Conservation (phyloP, 37 sponge, comb jelly and placozoan genomes). For the Bolinopsis microptera region DNA sequence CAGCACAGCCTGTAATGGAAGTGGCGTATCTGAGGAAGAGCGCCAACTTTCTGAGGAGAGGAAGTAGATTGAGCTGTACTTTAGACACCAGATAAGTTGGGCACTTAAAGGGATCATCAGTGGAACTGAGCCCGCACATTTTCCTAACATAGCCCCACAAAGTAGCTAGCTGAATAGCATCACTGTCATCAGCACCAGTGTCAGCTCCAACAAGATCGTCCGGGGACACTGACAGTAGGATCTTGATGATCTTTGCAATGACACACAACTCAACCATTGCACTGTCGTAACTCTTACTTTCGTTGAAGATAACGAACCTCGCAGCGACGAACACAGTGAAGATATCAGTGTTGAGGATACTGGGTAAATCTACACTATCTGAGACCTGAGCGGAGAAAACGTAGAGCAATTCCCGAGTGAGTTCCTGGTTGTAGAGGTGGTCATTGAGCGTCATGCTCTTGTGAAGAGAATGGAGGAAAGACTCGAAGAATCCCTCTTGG, state of each 20-base stretch:
- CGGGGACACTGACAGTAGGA: constrained; percentile 15
- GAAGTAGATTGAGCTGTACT: neutral
- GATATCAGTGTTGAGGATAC: constrained; percentile 28
- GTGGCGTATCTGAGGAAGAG: constrained; percentile 58
- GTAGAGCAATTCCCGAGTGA: neutral
- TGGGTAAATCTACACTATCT: constrained; percentile 7
- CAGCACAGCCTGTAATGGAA: neutral
- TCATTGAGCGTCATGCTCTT: constrained; percentile 28
- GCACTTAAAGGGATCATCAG: constrained; percentile 14
- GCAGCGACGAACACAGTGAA: constrained; percentile 57
- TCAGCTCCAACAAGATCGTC: constrained; percentile 5
- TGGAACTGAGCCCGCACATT: neutral
- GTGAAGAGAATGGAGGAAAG: neutral
- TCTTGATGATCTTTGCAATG: constrained; percentile 32
- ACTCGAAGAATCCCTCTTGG: constrained; percentile 43
- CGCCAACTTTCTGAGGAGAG: constrained; percentile 4
- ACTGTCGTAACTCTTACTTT: constrained; percentile 50
- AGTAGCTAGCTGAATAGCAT: constrained; percentile 12
- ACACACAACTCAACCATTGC: constrained; percentile 54
- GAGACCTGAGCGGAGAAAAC: neutral
- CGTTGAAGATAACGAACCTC: neutral
- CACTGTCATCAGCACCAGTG: constrained; percentile 1
- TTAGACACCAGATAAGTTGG: constrained; percentile 36
- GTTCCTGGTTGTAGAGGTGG: constrained; percentile 17
- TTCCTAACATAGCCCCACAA: constrained; percentile 53